phyloP scores from a whole-genome alignment of 2,888 invertebrate genomes.

The Panzeria rudis region DNA sequence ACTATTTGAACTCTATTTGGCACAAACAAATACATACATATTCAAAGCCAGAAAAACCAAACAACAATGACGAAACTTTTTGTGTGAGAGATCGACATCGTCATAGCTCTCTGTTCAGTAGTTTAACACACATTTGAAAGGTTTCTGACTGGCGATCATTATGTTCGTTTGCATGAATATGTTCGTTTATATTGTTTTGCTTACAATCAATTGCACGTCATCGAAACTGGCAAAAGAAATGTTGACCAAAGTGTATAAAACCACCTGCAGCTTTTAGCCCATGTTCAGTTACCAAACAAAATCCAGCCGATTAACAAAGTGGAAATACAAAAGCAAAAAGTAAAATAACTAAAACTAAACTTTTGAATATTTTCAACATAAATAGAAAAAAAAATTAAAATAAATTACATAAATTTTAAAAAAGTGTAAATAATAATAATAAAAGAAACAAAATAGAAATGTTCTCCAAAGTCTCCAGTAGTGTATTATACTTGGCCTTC shows the following conservation, averaged over 20 bases:
- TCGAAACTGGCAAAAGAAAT: constrained; percentile 59
- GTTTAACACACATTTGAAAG: constrained; percentile 52
- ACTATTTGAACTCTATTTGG: constrained; percentile 13
- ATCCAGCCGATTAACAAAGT: constrained; percentile 54
- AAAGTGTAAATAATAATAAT: constrained; percentile 21
- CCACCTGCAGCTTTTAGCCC: constrained; percentile 57
- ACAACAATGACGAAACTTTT: constrained; percentile 49
- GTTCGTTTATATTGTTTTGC: constrained; percentile 49
- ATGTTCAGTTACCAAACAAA: constrained; percentile 68
- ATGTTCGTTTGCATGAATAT: constrained; percentile 7
- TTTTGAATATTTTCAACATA: background rate
- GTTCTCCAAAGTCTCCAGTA: constrained; percentile 60
- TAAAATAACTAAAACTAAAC: background rate
- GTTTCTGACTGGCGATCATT: constrained; percentile 43
- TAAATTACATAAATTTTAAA: background rate
- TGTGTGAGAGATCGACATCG: background rate
- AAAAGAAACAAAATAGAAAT: constrained; percentile 48
- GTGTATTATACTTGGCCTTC: constrained; percentile 33
- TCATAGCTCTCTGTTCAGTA: constrained; percentile 25
- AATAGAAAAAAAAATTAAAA: background rate
- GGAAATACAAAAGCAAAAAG: constrained; percentile 22
- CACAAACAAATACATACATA: background rate
- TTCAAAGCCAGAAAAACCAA: background rate
- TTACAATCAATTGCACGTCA: constrained; percentile 66
- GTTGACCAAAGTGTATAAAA: constrained; percentile 67